phyloP scores from a whole-genome alignment of 2,113 vertebrate species.

The Crotalus viridis region DNA sequence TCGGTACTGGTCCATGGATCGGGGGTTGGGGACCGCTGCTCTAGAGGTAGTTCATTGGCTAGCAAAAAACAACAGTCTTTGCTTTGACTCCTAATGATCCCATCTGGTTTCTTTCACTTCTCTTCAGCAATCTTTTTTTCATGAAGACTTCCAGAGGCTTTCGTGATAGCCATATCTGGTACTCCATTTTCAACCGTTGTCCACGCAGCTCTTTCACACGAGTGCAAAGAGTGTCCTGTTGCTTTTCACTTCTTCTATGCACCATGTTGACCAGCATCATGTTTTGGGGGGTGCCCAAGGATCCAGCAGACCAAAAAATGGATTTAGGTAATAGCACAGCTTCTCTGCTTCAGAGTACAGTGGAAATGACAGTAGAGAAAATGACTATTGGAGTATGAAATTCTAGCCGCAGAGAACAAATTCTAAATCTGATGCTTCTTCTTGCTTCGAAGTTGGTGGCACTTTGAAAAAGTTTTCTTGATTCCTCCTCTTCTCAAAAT shows the following conservation, averaged over 20 bases:
- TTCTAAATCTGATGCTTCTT: neutral
- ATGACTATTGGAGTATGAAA: neutral
- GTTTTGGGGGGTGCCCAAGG: constrained; percentile 92
- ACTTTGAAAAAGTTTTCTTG: neutral
- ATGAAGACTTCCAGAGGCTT: constrained; percentile 90
- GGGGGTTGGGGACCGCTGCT: neutral
- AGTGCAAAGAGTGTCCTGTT: constrained; percentile 91
- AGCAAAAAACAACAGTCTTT: neutral
- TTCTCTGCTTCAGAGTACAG: neutral
- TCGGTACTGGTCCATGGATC: too few species aligned
- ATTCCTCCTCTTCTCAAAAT: neutral
- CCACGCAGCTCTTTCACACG: constrained; percentile 86
- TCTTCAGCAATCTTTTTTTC: constrained; percentile 87
- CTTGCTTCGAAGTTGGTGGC: neutral
- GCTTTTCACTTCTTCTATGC: constrained; percentile 91
- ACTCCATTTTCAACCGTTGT: constrained; percentile 85
- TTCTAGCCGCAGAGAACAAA: neutral
- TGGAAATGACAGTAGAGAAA: neutral
- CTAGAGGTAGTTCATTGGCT: neutral
- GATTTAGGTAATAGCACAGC: constrained; percentile 80
- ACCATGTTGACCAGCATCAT: constrained; percentile 97
- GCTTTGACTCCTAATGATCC: neutral
- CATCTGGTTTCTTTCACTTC: constrained; percentile 3
- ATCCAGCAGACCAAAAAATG: constrained; percentile 94
- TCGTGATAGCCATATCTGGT: constrained; percentile 92